Base-by-base conservation (phyloP, 2,113 vertebrate genomes). In the Forbesichthys agassizii region DNA sequence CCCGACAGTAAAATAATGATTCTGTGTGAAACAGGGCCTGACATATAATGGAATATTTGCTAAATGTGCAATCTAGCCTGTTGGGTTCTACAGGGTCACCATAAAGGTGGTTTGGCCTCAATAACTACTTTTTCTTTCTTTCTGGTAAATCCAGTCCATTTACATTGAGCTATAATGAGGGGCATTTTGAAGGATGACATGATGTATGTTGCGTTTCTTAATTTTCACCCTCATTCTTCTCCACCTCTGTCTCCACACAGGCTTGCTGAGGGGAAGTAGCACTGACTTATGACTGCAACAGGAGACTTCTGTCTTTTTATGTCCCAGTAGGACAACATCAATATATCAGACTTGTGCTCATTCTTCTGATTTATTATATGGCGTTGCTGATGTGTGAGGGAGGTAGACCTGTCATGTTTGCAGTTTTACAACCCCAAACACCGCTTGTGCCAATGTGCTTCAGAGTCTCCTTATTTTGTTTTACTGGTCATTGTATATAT, bases 181-280 rank as follows among this genome's bases (percentile, higher is more conserved):
- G 48, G 69, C 5, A 0, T 83, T 85, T 86, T 77, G 54, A 65
- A 33, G 49, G 74, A 72, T 65, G 70, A 27, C 66, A 58, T 80
- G 79, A 86, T 84, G 73, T 66, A 80, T 82, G 73, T 61, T 48
- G 48, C 61, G 65, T 65, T 79, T 64, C 66, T 84, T 84, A 70
- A 65, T 77, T 71, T 53, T 71, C 68, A 56, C 53, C 75, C 48
- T 42, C 47, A 75, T 63, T 82, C 71, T 67, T 73, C 64, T 71
- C 8, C 33, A 42, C 11, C 9, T 49, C 10, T 58, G 54, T 68
- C 66, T 48, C 62, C 67, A 36, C 68, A 70, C 33, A 70, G 71
- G 33, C 36, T 3, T 65, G 62, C 27, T 56, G 75, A 72, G 51
- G 46, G 69, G 51, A 63, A 64, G 51, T 5, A 11, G 60, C 16